A percentile compares a stretch with the other conserved stretches of the same genome.
These are phyloP conservation scores for Poeciliopsis turneri DNA, from an alignment of 2,797 vertebrate species.

Conservation along the genomic window DNA sequence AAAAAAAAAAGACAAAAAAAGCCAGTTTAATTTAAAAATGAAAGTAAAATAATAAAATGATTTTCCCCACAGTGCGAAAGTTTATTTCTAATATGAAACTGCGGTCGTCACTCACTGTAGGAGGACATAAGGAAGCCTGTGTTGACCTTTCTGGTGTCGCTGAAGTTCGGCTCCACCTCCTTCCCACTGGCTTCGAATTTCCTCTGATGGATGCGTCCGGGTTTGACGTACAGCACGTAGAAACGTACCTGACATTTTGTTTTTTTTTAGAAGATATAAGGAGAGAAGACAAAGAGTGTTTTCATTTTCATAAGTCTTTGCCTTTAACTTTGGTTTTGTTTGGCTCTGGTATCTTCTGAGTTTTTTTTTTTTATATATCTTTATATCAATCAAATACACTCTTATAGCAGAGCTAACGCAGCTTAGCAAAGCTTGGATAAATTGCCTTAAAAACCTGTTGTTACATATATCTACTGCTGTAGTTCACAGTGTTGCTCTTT, in stretches of 20 bases:
- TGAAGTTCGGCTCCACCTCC: conserved; percentile 90
- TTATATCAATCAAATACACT: background rate
- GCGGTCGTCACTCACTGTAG: conserved; percentile 82
- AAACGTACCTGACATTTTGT: conserved; percentile 75
- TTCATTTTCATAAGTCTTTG: background rate
- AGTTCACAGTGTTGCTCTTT: background rate
- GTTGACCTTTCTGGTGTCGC: conserved; percentile 87
- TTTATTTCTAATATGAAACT: background rate
- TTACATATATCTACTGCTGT: background rate
- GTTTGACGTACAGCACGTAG: conserved; percentile 84
- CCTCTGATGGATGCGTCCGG: conserved; percentile 81
- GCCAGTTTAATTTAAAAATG: background rate
- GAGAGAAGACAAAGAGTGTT: background rate
- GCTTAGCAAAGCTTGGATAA: background rate
- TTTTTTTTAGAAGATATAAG: background rate
- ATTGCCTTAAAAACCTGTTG: background rate
- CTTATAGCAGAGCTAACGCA: background rate
- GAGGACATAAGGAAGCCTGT: conserved; percentile 90
- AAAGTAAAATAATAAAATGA: background rate
- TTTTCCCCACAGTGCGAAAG: background rate
- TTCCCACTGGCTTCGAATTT: conserved; percentile 85
- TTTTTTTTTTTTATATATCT: background rate
- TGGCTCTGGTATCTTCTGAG: background rate
- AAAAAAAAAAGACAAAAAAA: background rate
- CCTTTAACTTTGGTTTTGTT: background rate